These are phyloP conservation scores for Aulostomus chinensis DNA, from an alignment of 2,797 vertebrate species.

Conservation along the genomic window DNA sequence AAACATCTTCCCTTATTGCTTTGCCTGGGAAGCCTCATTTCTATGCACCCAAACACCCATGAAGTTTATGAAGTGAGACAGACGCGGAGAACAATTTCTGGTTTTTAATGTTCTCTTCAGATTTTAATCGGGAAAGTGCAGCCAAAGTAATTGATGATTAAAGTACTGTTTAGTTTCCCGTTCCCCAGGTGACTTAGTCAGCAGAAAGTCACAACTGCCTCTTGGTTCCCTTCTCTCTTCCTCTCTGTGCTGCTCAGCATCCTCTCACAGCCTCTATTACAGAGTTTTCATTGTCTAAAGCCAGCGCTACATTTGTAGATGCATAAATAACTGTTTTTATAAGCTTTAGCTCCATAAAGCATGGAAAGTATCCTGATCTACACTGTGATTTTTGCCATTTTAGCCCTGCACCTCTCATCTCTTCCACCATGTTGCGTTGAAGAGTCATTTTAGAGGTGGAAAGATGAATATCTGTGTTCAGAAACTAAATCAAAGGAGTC, in stretches of 20 bases:
- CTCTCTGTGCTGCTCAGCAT: too few relatives aligned
- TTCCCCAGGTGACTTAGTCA: conserved; percentile 19
- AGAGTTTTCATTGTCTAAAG: too few relatives aligned
- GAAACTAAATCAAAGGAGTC: not conserved
- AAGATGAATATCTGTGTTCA: not conserved
- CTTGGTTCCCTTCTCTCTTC: not conserved
- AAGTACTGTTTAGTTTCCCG: conserved; percentile 22
- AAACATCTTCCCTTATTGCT: conserved; percentile 20
- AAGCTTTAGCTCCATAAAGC: too few relatives aligned
- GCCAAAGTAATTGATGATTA: conserved; percentile 20
- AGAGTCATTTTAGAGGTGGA: not conserved
- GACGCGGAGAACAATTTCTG: not conserved
- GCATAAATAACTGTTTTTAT: too few relatives aligned
- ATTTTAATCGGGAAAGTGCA: conserved; percentile 13
- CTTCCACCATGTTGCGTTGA: not conserved
- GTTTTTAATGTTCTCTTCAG: conserved; percentile 16
- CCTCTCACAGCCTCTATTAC: too few relatives aligned
- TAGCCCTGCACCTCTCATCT: conserved; percentile 3
- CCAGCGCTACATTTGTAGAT: too few relatives aligned
- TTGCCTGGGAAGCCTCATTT: conserved; percentile 15
- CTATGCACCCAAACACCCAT: conserved; percentile 17
- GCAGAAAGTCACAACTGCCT: too few relatives aligned
- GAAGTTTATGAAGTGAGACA: conserved; percentile 21
- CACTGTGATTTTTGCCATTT: too few relatives aligned
- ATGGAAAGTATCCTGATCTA: too few relatives aligned